phyloP scores from a whole-genome alignment of 2,113 vertebrate species.

The Pluvialis apricaria region DNA sequence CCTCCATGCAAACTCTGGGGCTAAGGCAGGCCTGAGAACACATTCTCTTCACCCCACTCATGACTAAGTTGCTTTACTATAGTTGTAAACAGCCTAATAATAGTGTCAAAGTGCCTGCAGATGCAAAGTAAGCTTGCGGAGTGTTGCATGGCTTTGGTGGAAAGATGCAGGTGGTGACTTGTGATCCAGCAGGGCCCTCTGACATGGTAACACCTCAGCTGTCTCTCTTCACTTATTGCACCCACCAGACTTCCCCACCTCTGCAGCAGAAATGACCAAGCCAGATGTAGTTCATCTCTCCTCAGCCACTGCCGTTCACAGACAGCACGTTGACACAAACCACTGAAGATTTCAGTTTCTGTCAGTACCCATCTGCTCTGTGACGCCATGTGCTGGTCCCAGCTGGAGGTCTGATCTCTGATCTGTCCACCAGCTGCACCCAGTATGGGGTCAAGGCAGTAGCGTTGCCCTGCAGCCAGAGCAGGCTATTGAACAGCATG shows the following conservation, averaged over 20 bases:
- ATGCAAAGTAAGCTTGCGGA: not conserved
- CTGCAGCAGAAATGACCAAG: not conserved
- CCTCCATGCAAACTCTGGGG: constrained; percentile 18
- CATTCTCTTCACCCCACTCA: not conserved
- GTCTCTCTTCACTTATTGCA: not conserved
- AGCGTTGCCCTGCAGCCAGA: not conserved
- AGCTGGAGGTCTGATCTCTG: not conserved
- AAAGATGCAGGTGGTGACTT: not conserved
- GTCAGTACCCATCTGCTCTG: not conserved
- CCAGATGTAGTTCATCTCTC: not conserved
- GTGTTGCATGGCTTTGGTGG: not conserved
- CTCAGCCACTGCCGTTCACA: not conserved
- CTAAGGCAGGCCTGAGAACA: not conserved
- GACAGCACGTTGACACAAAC: not conserved
- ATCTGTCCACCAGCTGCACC: not conserved
- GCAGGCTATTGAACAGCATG: too few species aligned
- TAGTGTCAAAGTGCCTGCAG: not conserved
- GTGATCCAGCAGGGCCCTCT: not conserved
- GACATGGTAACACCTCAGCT: not conserved
- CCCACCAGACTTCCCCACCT: not conserved
- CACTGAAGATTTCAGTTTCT: not conserved
- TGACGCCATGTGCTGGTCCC: not conserved
- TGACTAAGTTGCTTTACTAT: not conserved
- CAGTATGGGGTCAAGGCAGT: not conserved
- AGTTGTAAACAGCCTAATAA: constrained; percentile 23